Conservation (phyloP, 2,888 invertebrate genomes). For the Timandra comae region DNA sequence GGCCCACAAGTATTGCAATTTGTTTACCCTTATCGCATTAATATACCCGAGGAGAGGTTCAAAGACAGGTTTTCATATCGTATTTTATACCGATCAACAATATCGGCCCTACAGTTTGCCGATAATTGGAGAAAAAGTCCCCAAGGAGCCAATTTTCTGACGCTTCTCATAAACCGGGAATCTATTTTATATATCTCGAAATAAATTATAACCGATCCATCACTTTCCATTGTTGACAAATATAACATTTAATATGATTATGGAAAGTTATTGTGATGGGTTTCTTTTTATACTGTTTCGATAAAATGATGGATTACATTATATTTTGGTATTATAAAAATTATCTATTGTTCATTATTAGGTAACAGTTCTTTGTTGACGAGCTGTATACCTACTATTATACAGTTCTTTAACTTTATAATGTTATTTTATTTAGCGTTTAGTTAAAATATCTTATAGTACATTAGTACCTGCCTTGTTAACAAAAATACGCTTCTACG, state of each 20-base stretch:
- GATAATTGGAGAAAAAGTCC: constrained; percentile 68
- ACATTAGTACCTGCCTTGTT: too few relatives aligned
- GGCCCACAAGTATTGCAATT: constrained; percentile 72
- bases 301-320: constrained; percentile 20
- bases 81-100: constrained; percentile 69
- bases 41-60: constrained; percentile 48
- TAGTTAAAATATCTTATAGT: too few relatives aligned
- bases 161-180: constrained; percentile 39
- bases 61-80: constrained; percentile 54
- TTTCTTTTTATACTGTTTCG: constrained; percentile 19
- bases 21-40: constrained; percentile 72
- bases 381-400: too few relatives aligned
- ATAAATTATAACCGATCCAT: constrained; percentile 58
- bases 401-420: too few relatives aligned
- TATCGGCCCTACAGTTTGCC: constrained; percentile 50
- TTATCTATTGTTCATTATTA: constrained; percentile 2
- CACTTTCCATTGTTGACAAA: constrained; percentile 42
- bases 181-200: constrained; percentile 32
- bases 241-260: constrained; percentile 32
- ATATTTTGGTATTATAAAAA: constrained; percentile 13
- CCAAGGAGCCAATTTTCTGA: constrained; percentile 66
- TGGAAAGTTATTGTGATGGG: constrained; percentile 25
- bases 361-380: background rate
- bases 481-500: background rate
- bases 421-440: too few relatives aligned